Conservation (phyloP, 2,797 vertebrate species). For the Tolypeutes matacus region DNA sequence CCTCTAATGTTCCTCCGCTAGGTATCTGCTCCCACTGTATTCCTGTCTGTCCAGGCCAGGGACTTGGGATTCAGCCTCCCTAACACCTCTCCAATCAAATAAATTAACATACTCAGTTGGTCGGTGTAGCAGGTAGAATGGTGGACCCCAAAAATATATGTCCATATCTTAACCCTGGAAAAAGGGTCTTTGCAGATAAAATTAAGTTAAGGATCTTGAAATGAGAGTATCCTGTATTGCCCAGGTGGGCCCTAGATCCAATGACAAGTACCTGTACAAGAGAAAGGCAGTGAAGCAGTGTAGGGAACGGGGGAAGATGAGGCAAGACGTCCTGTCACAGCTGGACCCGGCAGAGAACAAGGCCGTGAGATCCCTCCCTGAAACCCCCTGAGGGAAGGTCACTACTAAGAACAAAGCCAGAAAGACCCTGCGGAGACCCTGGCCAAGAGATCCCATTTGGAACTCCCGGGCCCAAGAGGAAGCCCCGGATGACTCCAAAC, state of each 20-base stretch:
- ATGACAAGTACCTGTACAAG: background rate
- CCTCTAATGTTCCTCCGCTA: background rate
- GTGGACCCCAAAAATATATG: background rate
- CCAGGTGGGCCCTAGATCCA: background rate
- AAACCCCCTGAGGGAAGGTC: too few relatives aligned
- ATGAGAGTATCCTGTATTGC: background rate
- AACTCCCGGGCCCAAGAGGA: too few relatives aligned
- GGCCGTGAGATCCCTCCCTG: too few relatives aligned
- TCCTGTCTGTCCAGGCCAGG: background rate
- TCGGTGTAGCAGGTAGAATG: background rate
- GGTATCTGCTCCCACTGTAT: background rate
- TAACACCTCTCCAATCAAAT: background rate
- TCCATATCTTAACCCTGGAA: background rate
- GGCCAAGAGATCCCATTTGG: too few relatives aligned
- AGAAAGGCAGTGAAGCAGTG: background rate
- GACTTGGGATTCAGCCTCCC: background rate
- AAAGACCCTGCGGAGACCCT: too few relatives aligned
- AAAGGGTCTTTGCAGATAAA: background rate
- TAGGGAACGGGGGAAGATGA: too few relatives aligned
- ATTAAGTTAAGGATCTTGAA: background rate
- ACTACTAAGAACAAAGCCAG: too few relatives aligned
- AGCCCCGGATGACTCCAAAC: too few relatives aligned
- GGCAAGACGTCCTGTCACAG: too few relatives aligned
- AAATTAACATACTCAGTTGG: background rate
- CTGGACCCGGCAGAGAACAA: too few relatives aligned